A percentile compares a stretch with the other conserved stretches of the same genome.
phyloP scores from a whole-genome alignment of 1,140 invertebrate genomes.

The Drosophila chauvacae region DNA sequence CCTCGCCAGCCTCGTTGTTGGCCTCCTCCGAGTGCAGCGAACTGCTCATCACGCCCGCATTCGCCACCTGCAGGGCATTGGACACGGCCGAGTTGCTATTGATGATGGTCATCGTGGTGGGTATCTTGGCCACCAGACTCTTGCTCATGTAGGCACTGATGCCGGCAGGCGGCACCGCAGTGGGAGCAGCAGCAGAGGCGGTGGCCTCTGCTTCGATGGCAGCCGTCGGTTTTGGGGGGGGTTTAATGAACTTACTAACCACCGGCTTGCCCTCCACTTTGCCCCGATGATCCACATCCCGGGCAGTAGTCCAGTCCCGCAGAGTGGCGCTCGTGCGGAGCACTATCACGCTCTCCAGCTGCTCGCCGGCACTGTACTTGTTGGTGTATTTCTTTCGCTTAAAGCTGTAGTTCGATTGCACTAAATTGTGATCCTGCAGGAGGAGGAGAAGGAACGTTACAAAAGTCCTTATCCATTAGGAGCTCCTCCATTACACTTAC shows the following conservation, averaged over 20 bases:
- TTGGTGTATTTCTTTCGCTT: conserved; percentile 81
- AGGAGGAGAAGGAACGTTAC: not conserved
- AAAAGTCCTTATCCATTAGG: not conserved
- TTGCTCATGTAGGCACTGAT: conserved; percentile 67
- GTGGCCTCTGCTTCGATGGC: conserved; percentile 21
- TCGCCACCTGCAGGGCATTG: conserved; percentile 49
- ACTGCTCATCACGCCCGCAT: conserved; percentile 51
- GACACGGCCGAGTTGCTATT: conserved; percentile 58
- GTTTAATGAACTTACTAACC: conserved; percentile 55
- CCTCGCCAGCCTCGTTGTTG: conserved; percentile 1
- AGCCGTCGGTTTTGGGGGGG: conserved; percentile 17
- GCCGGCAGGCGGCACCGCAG: conserved; percentile 13
- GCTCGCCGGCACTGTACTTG: conserved; percentile 70
- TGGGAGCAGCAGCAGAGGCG: not conserved
- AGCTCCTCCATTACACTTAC: conserved; percentile 64
- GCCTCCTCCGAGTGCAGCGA: conserved; percentile 70
- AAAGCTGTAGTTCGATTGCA: conserved; percentile 84
- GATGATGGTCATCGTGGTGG: conserved; percentile 81
- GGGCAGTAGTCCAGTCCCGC: conserved; percentile 69
- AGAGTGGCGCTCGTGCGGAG: conserved; percentile 73
- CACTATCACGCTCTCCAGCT: conserved; percentile 79
- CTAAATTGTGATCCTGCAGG: conserved; percentile 80
- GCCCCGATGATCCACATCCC: conserved; percentile 68
- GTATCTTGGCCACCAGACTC: conserved; percentile 70
- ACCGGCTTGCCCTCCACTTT: conserved; percentile 53